A percentile compares a stretch with the other conserved stretches of the same genome.
These are phyloP conservation scores for Myocastor coypus DNA, from an alignment of 2,113 vertebrate species.

Conservation along the genomic window DNA sequence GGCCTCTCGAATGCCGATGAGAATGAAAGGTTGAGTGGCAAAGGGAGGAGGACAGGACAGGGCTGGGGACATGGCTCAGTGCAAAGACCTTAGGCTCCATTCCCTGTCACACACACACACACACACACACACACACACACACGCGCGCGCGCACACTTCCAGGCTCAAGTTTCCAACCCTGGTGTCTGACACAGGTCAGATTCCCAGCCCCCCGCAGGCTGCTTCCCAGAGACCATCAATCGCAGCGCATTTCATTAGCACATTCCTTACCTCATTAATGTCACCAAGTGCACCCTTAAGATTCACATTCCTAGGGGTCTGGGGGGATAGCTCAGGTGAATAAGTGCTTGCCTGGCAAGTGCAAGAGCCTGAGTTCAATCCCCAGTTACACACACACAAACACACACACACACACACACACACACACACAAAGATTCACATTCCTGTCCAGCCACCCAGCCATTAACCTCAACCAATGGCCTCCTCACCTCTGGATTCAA, in stretches of 20 bases:
- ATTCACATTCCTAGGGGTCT: not conserved
- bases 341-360: no score
- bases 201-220: not conserved
- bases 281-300: not conserved
- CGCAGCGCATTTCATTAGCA: not conserved
- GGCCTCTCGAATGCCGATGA: not conserved
- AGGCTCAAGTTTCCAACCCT: not conserved
- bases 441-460: not conserved
- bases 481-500: not conserved
- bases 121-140: not conserved
- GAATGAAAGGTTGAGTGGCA: not conserved
- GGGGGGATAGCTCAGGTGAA: no score
- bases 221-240: not conserved
- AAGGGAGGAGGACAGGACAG: not conserved
- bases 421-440: not conserved
- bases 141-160: not conserved
- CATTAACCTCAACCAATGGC: no score
- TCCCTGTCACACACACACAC: no score
- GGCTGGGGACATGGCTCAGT: not conserved
- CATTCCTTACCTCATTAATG: not conserved
- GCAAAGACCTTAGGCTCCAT: not conserved
- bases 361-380: no score
- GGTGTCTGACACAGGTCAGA: not conserved
- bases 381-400: no score
- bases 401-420: no score